Evolutionary conservation across 2,797 vertebrate species (phyloP), one percentile per base, ranked within the genome.

Genomic region (Alouatta caraya): DNA sequence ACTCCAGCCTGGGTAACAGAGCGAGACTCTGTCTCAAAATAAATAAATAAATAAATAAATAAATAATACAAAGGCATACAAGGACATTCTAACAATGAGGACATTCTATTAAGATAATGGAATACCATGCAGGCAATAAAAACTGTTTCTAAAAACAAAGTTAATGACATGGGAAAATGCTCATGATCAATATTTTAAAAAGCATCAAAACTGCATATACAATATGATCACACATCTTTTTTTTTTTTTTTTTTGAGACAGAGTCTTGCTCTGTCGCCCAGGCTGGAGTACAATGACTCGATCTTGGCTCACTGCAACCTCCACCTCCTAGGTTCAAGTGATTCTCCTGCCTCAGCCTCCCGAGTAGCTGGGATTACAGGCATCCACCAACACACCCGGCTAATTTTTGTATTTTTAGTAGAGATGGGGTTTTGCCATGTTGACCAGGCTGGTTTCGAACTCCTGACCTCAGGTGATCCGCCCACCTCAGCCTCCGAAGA

Each of bases 361-460:
- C 3, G 30, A 33, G 61, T 3, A 64, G 61, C 61, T 33, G 61
- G 13, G 61, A 64, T 64, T 64, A 33, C 14, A 64, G 59, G 61
- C 1, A 0, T 30, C 14, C 14, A 33, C 59, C 30, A 15, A 2
- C 14, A 30, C 61, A 4, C 61, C 6, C 0, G 2, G 30, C 30
- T 64, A 33, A 33, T 64, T 64, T 64, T 64, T 64, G 14, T 33
- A 64, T 64, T 64, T 64, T 64, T 30, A 64, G 61, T 64, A 64
- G 61, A 64, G 30, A 64, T 14, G 30, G 30, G 13, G 2, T 64
- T 64, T 64, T 1, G 14, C 6, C 61, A 64, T 64, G 61, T 33
- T 64, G 30, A 7, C 61, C 61, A 64, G 61, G 30, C 61, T 64
- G 30, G 30, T 64, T 64, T 15, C 14, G 15, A 64, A 64, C 61